Evolutionary conservation across 2,113 vertebrate genomes (phyloP), one percentile per base, ranked within the genome.

Genomic region (Malurus elegans): DNA sequence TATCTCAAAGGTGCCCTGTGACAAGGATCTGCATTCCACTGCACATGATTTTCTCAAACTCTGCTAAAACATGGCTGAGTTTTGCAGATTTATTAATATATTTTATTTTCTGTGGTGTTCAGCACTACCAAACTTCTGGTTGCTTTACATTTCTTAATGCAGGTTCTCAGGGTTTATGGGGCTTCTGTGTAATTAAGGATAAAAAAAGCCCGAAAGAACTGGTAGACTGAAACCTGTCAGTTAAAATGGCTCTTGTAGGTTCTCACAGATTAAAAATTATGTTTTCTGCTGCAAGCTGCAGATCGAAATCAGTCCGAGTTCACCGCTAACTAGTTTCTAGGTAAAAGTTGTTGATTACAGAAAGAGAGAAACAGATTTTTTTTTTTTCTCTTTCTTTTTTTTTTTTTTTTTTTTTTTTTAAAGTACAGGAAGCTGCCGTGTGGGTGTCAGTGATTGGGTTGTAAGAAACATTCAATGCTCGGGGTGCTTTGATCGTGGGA

Each of bases 391-490:
- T 7, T 3, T 3, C 4, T 10, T 4, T 20, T 8, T 9, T 5
- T 64, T 71, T 86, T 60, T 21, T 61, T 19, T 91, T 93, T 85
- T 87, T 90, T 76, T 97, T 97, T 97, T 96, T 96, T 96, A 85
- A 97, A 97, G 97, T 24, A 38, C 98, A 98, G 98, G 98, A 98
- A 98, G 94, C 34, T 74, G 86, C 97, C 96, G 97, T 98, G 98
- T 98, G 98, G 98, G 98, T 98, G 98, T 98, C 98, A 98, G 98
- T 98, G 98, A 98, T 98, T 98, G 97, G 97, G 97, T 96, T 97
- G 86, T 95, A 83, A 97, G 96, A 94, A 95, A 93, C 93, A 96
- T 95, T 96, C 93, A 86, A 75, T 93, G 96, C 96, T 97, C 95
- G 93, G 80, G 80, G 95, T 96, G 94, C 98, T 97, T 97, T 96